A percentile compares a stretch with the other conserved stretches of the same genome.
Conservation (phyloP, 1,140 invertebrate species). For the Oryctes rhinoceros region DNA sequence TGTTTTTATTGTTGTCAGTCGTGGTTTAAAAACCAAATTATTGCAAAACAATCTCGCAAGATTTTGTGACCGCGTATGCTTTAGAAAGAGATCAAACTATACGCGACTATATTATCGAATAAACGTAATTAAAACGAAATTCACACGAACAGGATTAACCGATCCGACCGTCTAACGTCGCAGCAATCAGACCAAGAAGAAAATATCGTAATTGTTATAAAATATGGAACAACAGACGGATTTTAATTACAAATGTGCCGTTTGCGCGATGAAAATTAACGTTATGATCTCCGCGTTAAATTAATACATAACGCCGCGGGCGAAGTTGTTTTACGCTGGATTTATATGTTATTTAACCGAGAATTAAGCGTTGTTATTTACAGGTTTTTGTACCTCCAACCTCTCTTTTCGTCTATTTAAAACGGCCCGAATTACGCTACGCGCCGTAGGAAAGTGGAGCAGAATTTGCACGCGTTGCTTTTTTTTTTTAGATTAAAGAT, state of each 20-base stretch:
- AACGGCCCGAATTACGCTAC: neutral
- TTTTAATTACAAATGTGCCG: conserved; percentile 28
- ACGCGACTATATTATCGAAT: neutral
- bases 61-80: too few relatives aligned
- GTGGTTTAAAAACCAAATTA: too few relatives aligned
- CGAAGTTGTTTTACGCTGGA: neutral
- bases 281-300: neutral
- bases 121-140: neutral
- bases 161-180: neutral
- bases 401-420: conserved; percentile 21
- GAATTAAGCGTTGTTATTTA: conserved; percentile 7
- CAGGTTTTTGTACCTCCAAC: neutral
- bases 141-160: neutral
- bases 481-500: neutral
- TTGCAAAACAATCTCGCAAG: too few relatives aligned
- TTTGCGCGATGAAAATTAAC: conserved; percentile 25
- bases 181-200: conserved; percentile 21
- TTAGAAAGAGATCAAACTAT: too few relatives aligned
- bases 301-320: neutral
- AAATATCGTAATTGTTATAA: conserved; percentile 32
- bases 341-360: conserved; percentile 23
- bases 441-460: conserved; percentile 16
- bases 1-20: too few relatives aligned
- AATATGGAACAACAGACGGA: conserved; percentile 23
- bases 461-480: conserved; percentile 8